Evolutionary conservation across 1,140 invertebrate genomes (phyloP), one percentile per base, ranked within the genome.

Genomic region (Macrobrachium nipponense): DNA sequence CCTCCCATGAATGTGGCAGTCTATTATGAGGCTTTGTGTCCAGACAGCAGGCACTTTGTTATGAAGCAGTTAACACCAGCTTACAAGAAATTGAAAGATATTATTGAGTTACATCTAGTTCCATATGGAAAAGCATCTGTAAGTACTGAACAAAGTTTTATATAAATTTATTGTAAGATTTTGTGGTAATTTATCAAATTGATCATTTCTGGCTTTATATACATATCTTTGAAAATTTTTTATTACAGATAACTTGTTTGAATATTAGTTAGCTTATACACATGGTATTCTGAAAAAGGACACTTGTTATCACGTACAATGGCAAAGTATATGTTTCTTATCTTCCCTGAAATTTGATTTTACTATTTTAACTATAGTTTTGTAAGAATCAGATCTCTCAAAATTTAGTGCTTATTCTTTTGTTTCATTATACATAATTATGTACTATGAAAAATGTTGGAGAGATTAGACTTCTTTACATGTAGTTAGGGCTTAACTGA

Each of bases 81-180:
- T 2, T 92, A 88, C 86, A 76, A 88, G 36, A 88, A 89, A 43
- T 80, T 92, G 11, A 62, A 79, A 10, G 51, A 80, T 23, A 91
- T 92, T 27, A 90, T 91, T 87, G 82, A 88, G 27, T 17, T 90
- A 23, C 85, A 87, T 43, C 64, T 90, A 6, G 80, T 90, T 11
- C 91, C 91, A 10, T 92, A 90, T 90, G 91, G 91, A 58, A 92
- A 92, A 90, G 91, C 91, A 17, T 61, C 82, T 88, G 91, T 91
- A 89, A 89, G 89, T 87, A 61, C 14, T 18, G n/a, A 18, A 60
- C n/a, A 36, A 60, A 14, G 12, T 51, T 27, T 17, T 17, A 43
- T 60, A 27, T 70, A 15, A 17, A 5, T 59, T 70, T 15, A 20
- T 0, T 70, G 58, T 20, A 60, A 43, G 77, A 10, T 51, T 27